Evolutionary conservation across 2,888 invertebrate species (phyloP).

Genomic region (Cheilosia scutellata): DNA sequence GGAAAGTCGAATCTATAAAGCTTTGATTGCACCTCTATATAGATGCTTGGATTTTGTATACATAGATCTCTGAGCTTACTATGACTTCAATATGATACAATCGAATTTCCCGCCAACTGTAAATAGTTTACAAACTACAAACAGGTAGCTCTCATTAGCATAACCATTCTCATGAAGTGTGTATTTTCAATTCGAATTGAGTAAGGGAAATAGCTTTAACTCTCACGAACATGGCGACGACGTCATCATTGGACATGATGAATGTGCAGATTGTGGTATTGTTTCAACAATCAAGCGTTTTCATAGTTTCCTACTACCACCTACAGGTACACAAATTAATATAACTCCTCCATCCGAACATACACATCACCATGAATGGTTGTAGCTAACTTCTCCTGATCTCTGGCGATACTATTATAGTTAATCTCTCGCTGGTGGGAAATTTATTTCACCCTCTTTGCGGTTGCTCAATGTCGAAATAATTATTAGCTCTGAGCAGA

Average conservation of each 20-base stretch:
- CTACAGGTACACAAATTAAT: neutral
- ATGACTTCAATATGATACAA: too few species aligned
- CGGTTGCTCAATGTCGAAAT: slow-evolving; percentile 81
- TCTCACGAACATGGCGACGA: neutral
- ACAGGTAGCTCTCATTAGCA: slow-evolving; percentile 2
- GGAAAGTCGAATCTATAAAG: too few species aligned
- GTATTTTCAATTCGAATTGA: slow-evolving; percentile 4
- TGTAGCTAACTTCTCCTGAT: neutral
- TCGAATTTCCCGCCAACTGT: neutral
- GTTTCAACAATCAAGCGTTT: slow-evolving; percentile 40
- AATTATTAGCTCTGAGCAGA: slow-evolving; percentile 67
- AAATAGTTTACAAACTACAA: neutral
- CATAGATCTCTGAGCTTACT: too few species aligned
- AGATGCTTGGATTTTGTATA: too few species aligned
- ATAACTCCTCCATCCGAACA: neutral
- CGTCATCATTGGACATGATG: slow-evolving; percentile 35
- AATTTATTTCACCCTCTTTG: slow-evolving; percentile 45
- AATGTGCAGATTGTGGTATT: slow-evolving; percentile 34
- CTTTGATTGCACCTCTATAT: too few species aligned
- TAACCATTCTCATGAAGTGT: slow-evolving; percentile 23
- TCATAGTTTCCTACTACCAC: slow-evolving; percentile 42
- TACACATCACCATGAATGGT: slow-evolving; percentile 12
- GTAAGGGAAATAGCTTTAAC: slow-evolving; percentile 8
- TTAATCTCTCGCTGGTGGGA: slow-evolving; percentile 53
- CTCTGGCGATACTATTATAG: slow-evolving; percentile 14